Percentiles rank a stretch among this genome's conserved stretches.
phyloP scores from a whole-genome alignment of 1,140 invertebrate species.

The Aphaenogaster rudis region DNA sequence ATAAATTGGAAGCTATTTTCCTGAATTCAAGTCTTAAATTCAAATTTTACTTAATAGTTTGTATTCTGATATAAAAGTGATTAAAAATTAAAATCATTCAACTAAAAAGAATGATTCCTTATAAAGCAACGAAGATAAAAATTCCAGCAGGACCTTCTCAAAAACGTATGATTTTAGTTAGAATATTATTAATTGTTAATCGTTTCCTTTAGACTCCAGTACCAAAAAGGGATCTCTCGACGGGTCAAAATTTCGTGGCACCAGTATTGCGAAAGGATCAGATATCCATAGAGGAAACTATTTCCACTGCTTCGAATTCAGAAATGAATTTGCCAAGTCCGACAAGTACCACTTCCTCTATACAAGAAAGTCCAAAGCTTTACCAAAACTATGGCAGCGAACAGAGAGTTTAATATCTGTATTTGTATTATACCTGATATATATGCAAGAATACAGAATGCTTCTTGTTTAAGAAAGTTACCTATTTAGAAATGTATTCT shows the following conservation, averaged over 20 bases:
- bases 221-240: conserved; percentile 82
- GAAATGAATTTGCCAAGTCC: conserved; percentile 76
- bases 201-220: conserved; percentile 75
- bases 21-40: neutral
- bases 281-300: conserved; percentile 78
- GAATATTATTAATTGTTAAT: conserved; percentile 45
- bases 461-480: conserved; percentile 31
- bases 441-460: conserved; percentile 15
- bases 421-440: conserved; percentile 13
- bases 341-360: conserved; percentile 76
- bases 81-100: neutral
- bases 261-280: conserved; percentile 82
- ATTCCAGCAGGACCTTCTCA: neutral
- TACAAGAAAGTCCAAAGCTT: conserved; percentile 83
- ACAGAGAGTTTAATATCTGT: conserved; percentile 71
- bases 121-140: neutral
- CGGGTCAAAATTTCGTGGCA: conserved; percentile 84
- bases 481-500: neutral
- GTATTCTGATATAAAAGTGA: neutral
- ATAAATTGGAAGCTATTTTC: neutral
- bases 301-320: conserved; percentile 77
- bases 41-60: conserved; percentile 1
- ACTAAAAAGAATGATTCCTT: neutral
- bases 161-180: neutral
- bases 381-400: conserved; percentile 84